Base-by-base conservation (phyloP, 2,797 vertebrate genomes). In the Cephalopachus bancanus region DNA sequence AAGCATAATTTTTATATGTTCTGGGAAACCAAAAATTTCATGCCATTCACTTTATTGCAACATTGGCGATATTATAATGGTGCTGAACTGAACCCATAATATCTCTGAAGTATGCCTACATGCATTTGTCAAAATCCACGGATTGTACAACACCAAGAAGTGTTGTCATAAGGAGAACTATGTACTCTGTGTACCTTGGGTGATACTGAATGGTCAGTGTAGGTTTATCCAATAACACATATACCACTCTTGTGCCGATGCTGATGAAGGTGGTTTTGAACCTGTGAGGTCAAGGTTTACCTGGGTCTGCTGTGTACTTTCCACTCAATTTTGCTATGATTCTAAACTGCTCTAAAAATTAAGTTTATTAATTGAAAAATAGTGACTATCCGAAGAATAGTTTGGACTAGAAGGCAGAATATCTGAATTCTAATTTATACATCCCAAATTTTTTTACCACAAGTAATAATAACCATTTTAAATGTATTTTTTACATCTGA, bases 121-220 rank as follows among this genome's bases (percentile, higher is more conserved):
- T 75, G 15, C 2, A 15, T 22, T 24, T 60, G 11, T 6, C 10
- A 59, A 87, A 85, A 55, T 7, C 80, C 10, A 26, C 1, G 20
- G 33, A 55, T 10, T 55, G 5, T 22, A 37, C 16, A 17, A 15
- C 7, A 12, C 33, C 28, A 30, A 26, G 17, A 20, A 30, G 12
- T 65, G 9, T 17, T 26, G 59, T 7, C 20, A 24, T 33, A 11
- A 24, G 9, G 28, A 44, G 4, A 26, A 33, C n/a, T 67, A 1
- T 6, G 10, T 37, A 7, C n/a, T 65, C 53, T 3, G 0, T n/a
- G 19, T 26, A 30, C 51, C 51, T 0, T 12, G 14, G 24, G 1
- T 67, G 24, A 55, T 78, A 78, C 30, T 2, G 8, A 67, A 2
- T 0, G 15, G 16, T 49, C 5, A 22, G 16, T 2, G 44, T 44